Evolutionary conservation across 2,797 vertebrate species (phyloP).

Genomic region (Pelochelys cantorii): DNA sequence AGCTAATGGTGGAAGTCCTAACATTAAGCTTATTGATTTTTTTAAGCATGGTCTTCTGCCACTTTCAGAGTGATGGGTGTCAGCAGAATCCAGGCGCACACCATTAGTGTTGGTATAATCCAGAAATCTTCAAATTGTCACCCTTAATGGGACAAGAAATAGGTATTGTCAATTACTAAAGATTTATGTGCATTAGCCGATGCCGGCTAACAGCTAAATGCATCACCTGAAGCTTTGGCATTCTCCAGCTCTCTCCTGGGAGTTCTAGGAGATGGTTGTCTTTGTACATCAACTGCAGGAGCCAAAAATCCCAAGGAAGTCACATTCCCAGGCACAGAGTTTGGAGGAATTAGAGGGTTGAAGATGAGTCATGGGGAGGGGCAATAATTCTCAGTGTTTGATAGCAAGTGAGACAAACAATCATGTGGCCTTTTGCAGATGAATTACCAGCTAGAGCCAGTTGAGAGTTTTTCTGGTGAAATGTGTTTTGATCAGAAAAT

Average conservation of each 20-base stretch:
- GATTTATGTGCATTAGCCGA: constrained; percentile 61
- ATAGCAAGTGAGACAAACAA: background rate
- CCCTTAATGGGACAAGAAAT: constrained; percentile 69
- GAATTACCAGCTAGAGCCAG: background rate
- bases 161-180: constrained; percentile 57
- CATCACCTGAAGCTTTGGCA: constrained; percentile 43
- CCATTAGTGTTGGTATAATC: constrained; percentile 42
- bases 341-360: background rate
- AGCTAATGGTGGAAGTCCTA: constrained; percentile 23
- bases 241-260: constrained; percentile 29
- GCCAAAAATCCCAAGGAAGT: constrained; percentile 52
- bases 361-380: background rate
- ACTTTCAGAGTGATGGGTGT: constrained; percentile 50
- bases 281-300: background rate
- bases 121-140: constrained; percentile 67
- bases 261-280: constrained; percentile 42
- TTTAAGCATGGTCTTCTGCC: constrained; percentile 43
- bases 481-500: background rate
- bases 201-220: constrained; percentile 52
- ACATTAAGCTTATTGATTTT: constrained; percentile 58
- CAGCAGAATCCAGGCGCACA: constrained; percentile 54
- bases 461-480: background rate
- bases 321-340: background rate
- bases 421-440: background rate
- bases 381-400: background rate